Conservation (phyloP, 2,113 vertebrate species). For the Malurus alboscapulatus region DNA sequence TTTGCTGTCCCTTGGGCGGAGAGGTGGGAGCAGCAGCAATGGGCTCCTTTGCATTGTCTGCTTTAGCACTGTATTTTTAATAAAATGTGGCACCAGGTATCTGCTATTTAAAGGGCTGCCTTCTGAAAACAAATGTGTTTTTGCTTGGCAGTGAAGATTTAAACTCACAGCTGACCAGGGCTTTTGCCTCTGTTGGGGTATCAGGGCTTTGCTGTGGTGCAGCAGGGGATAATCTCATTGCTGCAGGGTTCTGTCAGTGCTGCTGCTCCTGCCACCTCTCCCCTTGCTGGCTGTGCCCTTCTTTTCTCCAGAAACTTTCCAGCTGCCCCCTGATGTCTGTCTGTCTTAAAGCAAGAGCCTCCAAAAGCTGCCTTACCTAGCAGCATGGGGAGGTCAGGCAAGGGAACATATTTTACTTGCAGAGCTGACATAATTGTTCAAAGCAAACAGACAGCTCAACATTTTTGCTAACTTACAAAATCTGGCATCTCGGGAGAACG, state of each 20-base stretch:
- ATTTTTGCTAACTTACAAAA: conserved; percentile 54
- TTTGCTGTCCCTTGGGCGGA: not conserved
- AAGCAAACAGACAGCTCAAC: conserved; percentile 57
- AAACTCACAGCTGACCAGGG: not conserved
- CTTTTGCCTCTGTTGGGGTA: not conserved
- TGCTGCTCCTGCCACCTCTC: not conserved
- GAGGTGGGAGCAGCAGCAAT: not conserved
- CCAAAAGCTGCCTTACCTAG: not conserved
- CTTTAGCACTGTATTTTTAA: not conserved
- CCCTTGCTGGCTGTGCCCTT: not conserved
- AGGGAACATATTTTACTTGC: conserved; percentile 42
- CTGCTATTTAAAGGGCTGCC: not conserved
- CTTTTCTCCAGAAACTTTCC: conserved; percentile 7
- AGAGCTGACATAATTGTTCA: conserved; percentile 48
- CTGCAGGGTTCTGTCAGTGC: rapidly evolving
- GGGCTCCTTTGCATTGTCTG: not conserved
- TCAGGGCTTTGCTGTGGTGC: not conserved
- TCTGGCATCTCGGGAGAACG: conserved; percentile 22
- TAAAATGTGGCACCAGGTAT: not conserved
- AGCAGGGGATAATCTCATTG: not conserved
- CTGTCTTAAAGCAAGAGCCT: not conserved
- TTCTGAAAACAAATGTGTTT: not conserved
- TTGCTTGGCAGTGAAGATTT: not conserved
- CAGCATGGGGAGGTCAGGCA: not conserved
- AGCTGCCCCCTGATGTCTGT: not conserved